phyloP scores from a whole-genome alignment of 2,113 vertebrate genomes.

The Tachysurus fulvidraco region DNA sequence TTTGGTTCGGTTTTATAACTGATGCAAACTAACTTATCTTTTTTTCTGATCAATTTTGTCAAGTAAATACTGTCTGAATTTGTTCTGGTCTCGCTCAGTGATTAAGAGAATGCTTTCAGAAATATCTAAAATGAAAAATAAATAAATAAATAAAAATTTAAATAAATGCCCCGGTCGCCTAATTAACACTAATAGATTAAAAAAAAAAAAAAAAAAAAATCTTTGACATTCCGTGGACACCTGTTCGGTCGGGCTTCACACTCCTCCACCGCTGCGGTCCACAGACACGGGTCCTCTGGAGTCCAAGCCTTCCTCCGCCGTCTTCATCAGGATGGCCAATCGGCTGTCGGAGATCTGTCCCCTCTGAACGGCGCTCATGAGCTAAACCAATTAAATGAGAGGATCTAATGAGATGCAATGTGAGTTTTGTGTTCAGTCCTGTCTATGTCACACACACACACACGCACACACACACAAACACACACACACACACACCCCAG shows the following conservation, averaged over 20 bases:
- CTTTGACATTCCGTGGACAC: conserved; percentile 6
- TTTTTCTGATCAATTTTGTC: not conserved
- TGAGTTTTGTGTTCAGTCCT: not conserved
- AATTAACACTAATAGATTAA: not conserved
- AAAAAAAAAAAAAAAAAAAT: no score
- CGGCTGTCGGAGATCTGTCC: conserved; percentile 91
- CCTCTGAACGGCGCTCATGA: conserved; percentile 96
- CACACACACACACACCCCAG: not conserved
- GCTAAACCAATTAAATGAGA: conserved; percentile 69
- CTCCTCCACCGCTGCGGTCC: conserved; percentile 91
- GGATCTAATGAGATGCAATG: not conserved
- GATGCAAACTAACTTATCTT: not conserved
- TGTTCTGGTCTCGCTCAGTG: not conserved
- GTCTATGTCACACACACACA: conserved; percentile 1
- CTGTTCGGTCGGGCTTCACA: conserved; percentile 72
- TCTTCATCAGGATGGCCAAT: conserved; percentile 92
- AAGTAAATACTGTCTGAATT: no score
- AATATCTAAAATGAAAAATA: not conserved
- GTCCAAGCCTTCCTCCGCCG: conserved; percentile 86
- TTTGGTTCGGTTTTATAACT: not conserved
- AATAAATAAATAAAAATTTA: conserved; percentile 17
- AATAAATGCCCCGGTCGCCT: conserved; percentile 8
- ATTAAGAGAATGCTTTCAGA: not conserved
- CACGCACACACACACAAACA: not conserved
- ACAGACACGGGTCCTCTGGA: conserved; percentile 82